phyloP scores from a whole-genome alignment of 53 echinoderm and acorn worm genomes.

The Stichopus horrens region DNA sequence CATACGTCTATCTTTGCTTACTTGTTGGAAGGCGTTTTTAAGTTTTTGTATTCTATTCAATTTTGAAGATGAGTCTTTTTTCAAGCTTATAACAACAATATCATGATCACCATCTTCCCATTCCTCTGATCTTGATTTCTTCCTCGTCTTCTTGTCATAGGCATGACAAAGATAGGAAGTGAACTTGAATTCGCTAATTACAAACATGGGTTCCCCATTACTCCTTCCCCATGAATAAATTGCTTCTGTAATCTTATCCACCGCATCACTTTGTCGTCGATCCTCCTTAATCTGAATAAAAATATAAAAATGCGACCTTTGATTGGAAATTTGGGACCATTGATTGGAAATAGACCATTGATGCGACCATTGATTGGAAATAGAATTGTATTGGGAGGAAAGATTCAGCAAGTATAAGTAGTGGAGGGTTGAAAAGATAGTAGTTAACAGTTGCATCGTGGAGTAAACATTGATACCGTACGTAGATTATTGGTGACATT shows the following conservation, averaged over 20 bases:
- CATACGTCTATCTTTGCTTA: not conserved
- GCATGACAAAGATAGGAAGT: not conserved
- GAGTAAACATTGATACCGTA: too few relatives aligned
- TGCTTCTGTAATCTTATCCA: not conserved
- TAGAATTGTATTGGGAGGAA: too few relatives aligned
- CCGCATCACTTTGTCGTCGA: slow-evolving; percentile 28
- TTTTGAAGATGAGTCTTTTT: not conserved
- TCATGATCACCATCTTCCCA: slow-evolving; percentile 34
- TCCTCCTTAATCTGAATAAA: not conserved
- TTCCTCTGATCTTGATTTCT: not conserved
- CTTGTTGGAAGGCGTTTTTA: slow-evolving; percentile 14
- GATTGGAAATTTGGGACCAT: too few relatives aligned
- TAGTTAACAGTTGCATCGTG: too few relatives aligned
- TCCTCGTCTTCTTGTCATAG: not conserved
- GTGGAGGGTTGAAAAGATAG: too few relatives aligned
- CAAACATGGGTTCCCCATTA: slow-evolving; percentile 1
- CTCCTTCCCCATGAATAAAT: slow-evolving; percentile 2
- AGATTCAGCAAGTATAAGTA: not conserved
- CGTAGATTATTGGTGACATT: too few relatives aligned
- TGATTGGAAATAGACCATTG: not conserved
- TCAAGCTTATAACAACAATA: slow-evolving; percentile 21
- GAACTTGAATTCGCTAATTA: slow-evolving; percentile 27
- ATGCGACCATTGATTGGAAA: too few relatives aligned
- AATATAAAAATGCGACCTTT: too few relatives aligned
- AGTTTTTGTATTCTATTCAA: slow-evolving; percentile 3